These are phyloP conservation scores for Ardeotis arabs DNA, from an alignment of 2,113 vertebrate species.

Conservation along the genomic window DNA sequence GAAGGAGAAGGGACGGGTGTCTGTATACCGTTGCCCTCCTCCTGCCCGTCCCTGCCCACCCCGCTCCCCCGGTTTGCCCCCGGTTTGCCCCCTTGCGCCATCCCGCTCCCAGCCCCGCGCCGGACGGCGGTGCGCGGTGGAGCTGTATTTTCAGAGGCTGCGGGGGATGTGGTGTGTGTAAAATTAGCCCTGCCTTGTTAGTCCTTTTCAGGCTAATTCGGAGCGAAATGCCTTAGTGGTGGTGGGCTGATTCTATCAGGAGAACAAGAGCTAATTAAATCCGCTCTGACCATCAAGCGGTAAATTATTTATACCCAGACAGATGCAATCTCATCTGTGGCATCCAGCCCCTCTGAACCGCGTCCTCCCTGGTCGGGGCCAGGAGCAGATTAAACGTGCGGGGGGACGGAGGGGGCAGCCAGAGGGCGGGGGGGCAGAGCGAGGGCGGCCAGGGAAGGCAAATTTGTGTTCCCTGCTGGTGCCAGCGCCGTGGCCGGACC, in stretches of 20 bases:
- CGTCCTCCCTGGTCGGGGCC: background rate
- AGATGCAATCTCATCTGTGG: constrained; percentile 75
- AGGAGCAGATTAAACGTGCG: background rate
- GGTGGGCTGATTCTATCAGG: constrained; percentile 84
- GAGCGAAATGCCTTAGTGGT: constrained; percentile 82
- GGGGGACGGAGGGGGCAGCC: background rate
- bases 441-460: background rate
- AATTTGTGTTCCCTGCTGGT: no score
- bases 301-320: constrained; percentile 83
- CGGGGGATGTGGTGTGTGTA: constrained; percentile 71
- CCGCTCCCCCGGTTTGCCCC: rapidly evolving
- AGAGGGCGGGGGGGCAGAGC: background rate
- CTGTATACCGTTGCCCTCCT: background rate
- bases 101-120: background rate
- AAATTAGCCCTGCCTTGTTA: constrained; percentile 79
- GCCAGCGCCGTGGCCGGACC: background rate
- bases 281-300: constrained; percentile 81
- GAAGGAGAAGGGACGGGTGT: background rate
- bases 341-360: constrained; percentile 57
- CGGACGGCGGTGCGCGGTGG: background rate
- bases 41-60: background rate
- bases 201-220: constrained; percentile 82
- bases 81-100: rapidly evolving
- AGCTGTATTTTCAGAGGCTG: constrained; percentile 65
- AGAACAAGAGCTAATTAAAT: constrained; percentile 80